Evolutionary conservation across 2,888 invertebrate species (phyloP), one percentile per base, ranked within the genome.

Genomic region (Xylota segnis): DNA sequence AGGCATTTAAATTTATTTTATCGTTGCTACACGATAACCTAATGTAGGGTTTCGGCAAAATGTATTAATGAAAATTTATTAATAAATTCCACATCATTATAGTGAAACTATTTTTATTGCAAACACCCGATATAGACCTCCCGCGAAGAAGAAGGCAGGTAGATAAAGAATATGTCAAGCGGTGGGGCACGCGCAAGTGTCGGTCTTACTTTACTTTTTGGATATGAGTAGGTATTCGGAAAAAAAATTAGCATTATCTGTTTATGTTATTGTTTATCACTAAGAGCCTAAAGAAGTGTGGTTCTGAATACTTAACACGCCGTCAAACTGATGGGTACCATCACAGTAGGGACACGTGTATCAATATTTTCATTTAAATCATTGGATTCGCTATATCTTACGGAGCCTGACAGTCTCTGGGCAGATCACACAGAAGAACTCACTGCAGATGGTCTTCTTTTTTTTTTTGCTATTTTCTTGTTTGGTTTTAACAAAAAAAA

Each of bases 261-360:
- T 18, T 61, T 54, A 54, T 63, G 32, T 23, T 74, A 47, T 63
- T 54, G 61, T 66, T 76, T 50, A 58, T 58, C 47, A 76, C 50
- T 37, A 27, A 23, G 66, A 47, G 47, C 65, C 18, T 12, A 16
- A 34, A 47, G 29, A 75, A 65, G 65, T 37, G 47, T 45, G 75
- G 75, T 58, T 75, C 37, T 66, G 66, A 75, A 75, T 75, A 75
- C 47, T 34, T 66, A 58, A 65, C 27, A 34, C 32, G 23, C 16
- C 1, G 16, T 14, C 23, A 52, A n/a, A 50, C 34, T 10, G 10
- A 18, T 63, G 5, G 37, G 37, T 58, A 43, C 0, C 4, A 12
- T 12, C 14, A 12, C 37, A 16, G 27, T 12, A 54, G 29, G 12
- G 40, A 34, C 70, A 71, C 70, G 71, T 71, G 71, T 59, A 14